A percentile compares a stretch with the other conserved stretches of the same genome.
Conservation (phyloP, 2,797 vertebrate genomes). For the Gambelia wislizenii region DNA sequence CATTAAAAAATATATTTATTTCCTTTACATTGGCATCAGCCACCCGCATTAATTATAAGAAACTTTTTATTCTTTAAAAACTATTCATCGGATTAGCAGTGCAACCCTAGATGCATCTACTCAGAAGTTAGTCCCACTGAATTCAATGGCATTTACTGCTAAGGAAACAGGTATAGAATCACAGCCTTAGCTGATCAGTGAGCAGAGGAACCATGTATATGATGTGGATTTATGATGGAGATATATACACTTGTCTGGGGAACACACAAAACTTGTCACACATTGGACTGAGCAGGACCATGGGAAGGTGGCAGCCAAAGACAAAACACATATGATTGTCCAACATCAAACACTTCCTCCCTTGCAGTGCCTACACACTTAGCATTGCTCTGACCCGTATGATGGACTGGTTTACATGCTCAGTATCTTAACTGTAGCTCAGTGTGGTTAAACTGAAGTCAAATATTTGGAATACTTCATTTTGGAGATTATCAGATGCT, state of each 20-base stretch:
- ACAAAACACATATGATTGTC: too few species aligned
- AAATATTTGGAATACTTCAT: neutral
- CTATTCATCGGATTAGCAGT: neutral
- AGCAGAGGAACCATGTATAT: neutral
- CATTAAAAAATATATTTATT: too few species aligned
- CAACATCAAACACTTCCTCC: neutral
- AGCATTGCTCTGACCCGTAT: neutral
- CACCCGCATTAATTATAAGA: neutral
- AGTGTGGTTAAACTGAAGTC: neutral
- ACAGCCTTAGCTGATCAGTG: neutral
- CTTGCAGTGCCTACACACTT: neutral
- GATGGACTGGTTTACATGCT: neutral
- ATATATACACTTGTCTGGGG: too few species aligned
- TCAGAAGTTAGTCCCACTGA: neutral
- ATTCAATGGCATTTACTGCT: neutral
- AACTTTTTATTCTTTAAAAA: neutral
- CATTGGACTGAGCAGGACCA: too few species aligned
- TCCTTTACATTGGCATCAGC: too few species aligned
- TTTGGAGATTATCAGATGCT: too few species aligned
- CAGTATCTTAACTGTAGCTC: too few species aligned
- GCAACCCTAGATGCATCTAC: neutral
- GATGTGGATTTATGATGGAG: too few species aligned
- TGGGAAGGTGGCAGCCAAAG: too few species aligned
- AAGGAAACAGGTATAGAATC: neutral
- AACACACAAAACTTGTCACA: too few species aligned